Evolutionary conservation across 2,888 invertebrate species (phyloP).

Genomic region (Rhyacophila evoluta): DNA sequence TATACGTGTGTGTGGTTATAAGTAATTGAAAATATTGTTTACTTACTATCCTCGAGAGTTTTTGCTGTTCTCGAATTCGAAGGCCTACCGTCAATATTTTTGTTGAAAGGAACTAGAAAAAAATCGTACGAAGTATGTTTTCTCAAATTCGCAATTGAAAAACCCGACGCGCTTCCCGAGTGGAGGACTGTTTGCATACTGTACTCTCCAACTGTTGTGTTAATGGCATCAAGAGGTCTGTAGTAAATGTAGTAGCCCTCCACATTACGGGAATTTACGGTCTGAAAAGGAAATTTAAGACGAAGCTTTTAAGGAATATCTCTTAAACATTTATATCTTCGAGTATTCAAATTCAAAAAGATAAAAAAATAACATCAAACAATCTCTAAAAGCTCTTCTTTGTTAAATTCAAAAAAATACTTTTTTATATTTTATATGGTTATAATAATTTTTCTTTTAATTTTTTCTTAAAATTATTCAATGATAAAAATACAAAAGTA

Average conservation of each 20-base stretch:
- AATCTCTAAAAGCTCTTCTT: background rate
- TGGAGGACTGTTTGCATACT: conserved; percentile 85
- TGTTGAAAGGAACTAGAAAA: conserved; percentile 92
- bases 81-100: conserved; percentile 88
- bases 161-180: conserved; percentile 82
- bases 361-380: background rate
- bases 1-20: too few relatives aligned
- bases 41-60: conserved; percentile 86
- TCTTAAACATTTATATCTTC: background rate
- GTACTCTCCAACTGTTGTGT: conserved; percentile 70
- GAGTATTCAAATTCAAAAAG: background rate
- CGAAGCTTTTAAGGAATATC: background rate
- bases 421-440: background rate
- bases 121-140: conserved; percentile 93
- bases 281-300: conserved; percentile 59
- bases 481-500: too few relatives aligned
- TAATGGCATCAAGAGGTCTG: conserved; percentile 73
- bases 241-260: conserved; percentile 89
- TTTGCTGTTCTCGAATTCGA: conserved; percentile 86
- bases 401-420: background rate
- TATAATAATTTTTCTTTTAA: too few relatives aligned
- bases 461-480: too few relatives aligned
- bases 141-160: conserved; percentile 82
- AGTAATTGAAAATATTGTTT: background rate
- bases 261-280: conserved; percentile 81